Evolutionary conservation across 2,797 vertebrate species (phyloP).

Genomic region (Phalloptychus januarius): DNA sequence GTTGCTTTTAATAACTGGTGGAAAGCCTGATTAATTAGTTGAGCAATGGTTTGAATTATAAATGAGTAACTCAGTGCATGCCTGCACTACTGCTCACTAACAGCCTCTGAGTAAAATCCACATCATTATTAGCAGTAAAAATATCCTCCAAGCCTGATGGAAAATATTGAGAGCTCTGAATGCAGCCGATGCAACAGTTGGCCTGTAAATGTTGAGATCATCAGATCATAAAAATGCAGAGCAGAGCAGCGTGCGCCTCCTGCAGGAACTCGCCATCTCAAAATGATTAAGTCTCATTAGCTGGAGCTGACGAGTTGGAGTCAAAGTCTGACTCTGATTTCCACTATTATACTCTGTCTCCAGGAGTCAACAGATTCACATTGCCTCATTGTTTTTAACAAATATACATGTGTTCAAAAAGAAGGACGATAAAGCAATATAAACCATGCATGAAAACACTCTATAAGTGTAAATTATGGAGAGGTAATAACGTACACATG

Average conservation of each 20-base stretch:
- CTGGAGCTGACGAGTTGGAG: slow-evolving; percentile 62
- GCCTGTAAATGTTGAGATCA: slow-evolving; percentile 63
- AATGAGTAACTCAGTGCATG: slow-evolving; percentile 61
- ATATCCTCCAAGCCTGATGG: slow-evolving; percentile 19
- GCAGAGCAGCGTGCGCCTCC: slow-evolving; percentile 50
- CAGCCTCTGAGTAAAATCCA: slow-evolving; percentile 37
- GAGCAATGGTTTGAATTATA: slow-evolving; percentile 57
- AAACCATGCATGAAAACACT: slow-evolving; percentile 14
- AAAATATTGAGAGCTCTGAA: slow-evolving; percentile 36
- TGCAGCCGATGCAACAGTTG: slow-evolving; percentile 66
- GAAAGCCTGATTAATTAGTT: slow-evolving; percentile 62
- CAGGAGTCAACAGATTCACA: slow-evolving; percentile 58
- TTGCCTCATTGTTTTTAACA: slow-evolving; percentile 55
- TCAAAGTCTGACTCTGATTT: slow-evolving; percentile 53
- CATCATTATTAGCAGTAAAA: slow-evolving; percentile 59
- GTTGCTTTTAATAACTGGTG: slow-evolving; percentile 58
- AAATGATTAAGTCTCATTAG: slow-evolving; percentile 72
- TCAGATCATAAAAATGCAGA: slow-evolving; percentile 48
- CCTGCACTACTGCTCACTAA: slow-evolving; percentile 34
- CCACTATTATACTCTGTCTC: slow-evolving; percentile 54
- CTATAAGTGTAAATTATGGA: slow-evolving; percentile 30
- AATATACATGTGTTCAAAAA: slow-evolving; percentile 34
- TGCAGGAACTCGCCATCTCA: slow-evolving; percentile 64
- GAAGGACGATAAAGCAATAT: slow-evolving; percentile 36
- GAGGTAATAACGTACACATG: slow-evolving; percentile 30